Evolutionary conservation across 1,140 invertebrate species (phyloP).

Genomic region (Dolichoris vasculosae): DNA sequence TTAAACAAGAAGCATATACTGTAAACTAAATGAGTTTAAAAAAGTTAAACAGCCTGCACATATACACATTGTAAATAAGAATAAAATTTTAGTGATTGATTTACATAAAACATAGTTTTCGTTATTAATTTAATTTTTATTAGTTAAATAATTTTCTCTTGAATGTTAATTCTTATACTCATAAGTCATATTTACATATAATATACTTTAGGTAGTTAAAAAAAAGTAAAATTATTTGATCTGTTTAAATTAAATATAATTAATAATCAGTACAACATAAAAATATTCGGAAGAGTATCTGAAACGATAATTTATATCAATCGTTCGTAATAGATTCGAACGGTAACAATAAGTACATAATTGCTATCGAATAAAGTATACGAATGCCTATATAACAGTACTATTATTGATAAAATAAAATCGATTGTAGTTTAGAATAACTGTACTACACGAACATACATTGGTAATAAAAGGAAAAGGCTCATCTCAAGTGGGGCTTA

Average conservation of each 20-base stretch:
- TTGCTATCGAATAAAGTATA: not conserved
- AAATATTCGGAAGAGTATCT: not conserved
- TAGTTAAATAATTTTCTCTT: not conserved
- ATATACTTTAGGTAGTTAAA: too few species aligned
- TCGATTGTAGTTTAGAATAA: not conserved
- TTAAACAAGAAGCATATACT: not conserved
- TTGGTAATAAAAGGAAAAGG: not conserved
- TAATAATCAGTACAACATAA: not conserved
- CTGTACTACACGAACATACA: not conserved
- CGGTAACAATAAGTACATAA: not conserved
- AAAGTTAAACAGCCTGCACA: not conserved
- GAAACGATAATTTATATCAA: not conserved
- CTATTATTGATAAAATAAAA: not conserved
- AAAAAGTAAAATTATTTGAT: too few species aligned
- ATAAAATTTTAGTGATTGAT: not conserved
- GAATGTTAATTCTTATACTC: not conserved
- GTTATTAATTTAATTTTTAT: not conserved
- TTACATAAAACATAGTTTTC: not conserved
- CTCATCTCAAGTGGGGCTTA: not conserved
- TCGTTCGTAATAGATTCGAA: not conserved
- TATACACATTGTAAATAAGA: not conserved
- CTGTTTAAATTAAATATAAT: too few species aligned
- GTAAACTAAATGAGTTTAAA: not conserved
- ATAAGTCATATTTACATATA: not conserved
- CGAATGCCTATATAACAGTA: too few species aligned